These are phyloP conservation scores for Xenopus borealis DNA, from an alignment of 2,113 vertebrate species.

Conservation along the genomic window DNA sequence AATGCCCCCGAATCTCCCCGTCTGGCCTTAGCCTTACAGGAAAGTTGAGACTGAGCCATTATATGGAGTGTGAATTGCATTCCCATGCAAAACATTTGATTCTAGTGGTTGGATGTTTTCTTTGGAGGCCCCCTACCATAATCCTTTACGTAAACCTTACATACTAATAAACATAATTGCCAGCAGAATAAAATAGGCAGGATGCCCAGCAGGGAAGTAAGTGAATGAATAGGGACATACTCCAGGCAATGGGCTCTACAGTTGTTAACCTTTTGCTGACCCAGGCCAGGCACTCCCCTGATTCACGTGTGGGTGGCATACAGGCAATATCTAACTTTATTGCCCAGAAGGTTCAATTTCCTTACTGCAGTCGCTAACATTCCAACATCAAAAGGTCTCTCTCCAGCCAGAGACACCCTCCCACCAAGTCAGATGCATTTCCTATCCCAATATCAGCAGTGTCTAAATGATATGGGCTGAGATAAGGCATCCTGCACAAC, in stretches of 20 bases:
- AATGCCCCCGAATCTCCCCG: too few relatives aligned
- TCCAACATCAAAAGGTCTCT: constrained; percentile 54
- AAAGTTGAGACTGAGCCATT: too few relatives aligned
- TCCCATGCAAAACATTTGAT: too few relatives aligned
- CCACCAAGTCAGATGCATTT: constrained; percentile 16
- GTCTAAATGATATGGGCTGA: constrained; percentile 18
- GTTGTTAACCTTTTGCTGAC: constrained; percentile 31
- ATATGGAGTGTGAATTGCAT: too few relatives aligned
- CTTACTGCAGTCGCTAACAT: constrained; percentile 60
- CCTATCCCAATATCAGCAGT: constrained; percentile 29
- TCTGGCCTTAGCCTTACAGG: too few relatives aligned
- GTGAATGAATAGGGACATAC: not conserved
- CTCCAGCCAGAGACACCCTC: constrained; percentile 2
- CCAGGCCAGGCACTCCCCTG: constrained; percentile 15
- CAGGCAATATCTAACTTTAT: constrained; percentile 26
- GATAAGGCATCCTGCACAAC: constrained; percentile 32
- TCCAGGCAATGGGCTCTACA: not conserved
- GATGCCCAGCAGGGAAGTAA: not conserved
- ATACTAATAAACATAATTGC: too few relatives aligned
- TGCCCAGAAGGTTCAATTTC: constrained; percentile 58
- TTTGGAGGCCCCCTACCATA: not conserved
- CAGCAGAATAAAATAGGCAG: not conserved
- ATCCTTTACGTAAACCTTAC: not conserved
- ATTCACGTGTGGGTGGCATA: constrained; percentile 20
- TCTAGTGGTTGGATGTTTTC: not conserved